A percentile compares a stretch with the other conserved stretches of the same genome.
Evolutionary conservation across 2,888 invertebrate species (phyloP).

Genomic region (Euproctis similis): DNA sequence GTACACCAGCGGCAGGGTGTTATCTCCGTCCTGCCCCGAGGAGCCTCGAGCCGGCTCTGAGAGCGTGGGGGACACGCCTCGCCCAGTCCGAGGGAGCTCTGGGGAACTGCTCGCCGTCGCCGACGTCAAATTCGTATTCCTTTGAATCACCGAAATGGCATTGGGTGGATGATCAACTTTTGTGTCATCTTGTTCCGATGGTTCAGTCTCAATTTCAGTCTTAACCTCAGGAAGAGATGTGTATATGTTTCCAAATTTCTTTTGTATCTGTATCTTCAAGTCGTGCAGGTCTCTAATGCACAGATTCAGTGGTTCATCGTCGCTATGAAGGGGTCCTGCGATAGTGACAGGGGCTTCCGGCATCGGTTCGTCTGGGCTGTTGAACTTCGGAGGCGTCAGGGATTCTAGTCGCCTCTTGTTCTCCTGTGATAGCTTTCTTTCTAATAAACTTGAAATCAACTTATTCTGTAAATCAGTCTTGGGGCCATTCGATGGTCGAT

Average conservation of each 20-base stretch:
- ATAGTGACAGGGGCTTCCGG: constrained; percentile 50
- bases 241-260: constrained; percentile 79
- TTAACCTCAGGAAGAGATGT: constrained; percentile 75
- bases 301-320: constrained; percentile 87
- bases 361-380: constrained; percentile 53
- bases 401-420: constrained; percentile 65
- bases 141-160: constrained; percentile 65
- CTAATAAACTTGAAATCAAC: constrained; percentile 81
- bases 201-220: constrained; percentile 73
- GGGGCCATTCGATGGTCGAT: constrained; percentile 42
- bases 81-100: constrained; percentile 43
- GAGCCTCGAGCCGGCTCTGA: constrained; percentile 60
- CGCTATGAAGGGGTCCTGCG: constrained; percentile 46
- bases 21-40: constrained; percentile 45
- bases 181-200: constrained; percentile 63
- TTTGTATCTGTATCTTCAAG: constrained; percentile 78
- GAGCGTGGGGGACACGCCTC: constrained; percentile 47
- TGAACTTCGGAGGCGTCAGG: constrained; percentile 44
- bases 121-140: constrained; percentile 53
- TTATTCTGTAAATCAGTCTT: constrained; percentile 81
- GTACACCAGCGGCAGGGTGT: constrained; percentile 68
- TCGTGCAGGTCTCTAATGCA: constrained; percentile 86
- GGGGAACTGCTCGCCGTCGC: constrained; percentile 63
- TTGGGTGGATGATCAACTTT: constrained; percentile 56
- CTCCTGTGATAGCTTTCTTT: constrained; percentile 82